Evolutionary conservation across 2,888 invertebrate species (phyloP), one percentile per base, ranked within the genome.

Genomic region (Euplagia quadripunctaria): DNA sequence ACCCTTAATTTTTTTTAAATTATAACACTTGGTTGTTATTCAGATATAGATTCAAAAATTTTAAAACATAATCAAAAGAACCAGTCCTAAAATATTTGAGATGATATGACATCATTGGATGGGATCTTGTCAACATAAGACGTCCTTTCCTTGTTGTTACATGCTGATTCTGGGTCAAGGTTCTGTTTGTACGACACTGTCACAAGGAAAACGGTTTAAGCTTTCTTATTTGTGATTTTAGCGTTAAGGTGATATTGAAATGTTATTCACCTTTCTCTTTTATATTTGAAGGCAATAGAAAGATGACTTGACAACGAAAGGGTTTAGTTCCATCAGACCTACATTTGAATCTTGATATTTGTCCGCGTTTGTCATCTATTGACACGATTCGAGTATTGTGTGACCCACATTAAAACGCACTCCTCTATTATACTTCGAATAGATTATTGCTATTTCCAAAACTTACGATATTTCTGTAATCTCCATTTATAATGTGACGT

Each of bases 111-210:
- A 81, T 84, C 81, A 84, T 72, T 78, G 78, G 74, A 79, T 84
- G 74, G 68, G 75, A 76, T 80, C 80, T 79, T 80, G 77, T 74
- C 78, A 79, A 76, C 80, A 82, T 82, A 65, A 64, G 64, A 77
- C 77, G 85, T 91, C 87, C 88, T 91, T 92, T 91, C 91, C 88
- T 87, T 89, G 85, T 85, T 85, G 83, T 89, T 86, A 87, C 84
- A 85, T 88, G 79, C 82, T 49, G 6, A 86, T 89, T 90, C 89
- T 89, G 88, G 93, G 94, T 94, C 95, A 94, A 94, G 94, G 95
- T 91, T 91, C 82, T 92, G 91, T 92, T 92, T 91, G 85, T 85
- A 82, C 78, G 88, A 85, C 84, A 81, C 79, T 80, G 87, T 88
- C 88, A 89, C 85, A 86, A 89, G 89, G 91, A 90, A 91, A 92